Evolutionary conservation across 1,140 invertebrate genomes (phyloP), one percentile per base, ranked within the genome.

Genomic region (Brachionus angularis): DNA sequence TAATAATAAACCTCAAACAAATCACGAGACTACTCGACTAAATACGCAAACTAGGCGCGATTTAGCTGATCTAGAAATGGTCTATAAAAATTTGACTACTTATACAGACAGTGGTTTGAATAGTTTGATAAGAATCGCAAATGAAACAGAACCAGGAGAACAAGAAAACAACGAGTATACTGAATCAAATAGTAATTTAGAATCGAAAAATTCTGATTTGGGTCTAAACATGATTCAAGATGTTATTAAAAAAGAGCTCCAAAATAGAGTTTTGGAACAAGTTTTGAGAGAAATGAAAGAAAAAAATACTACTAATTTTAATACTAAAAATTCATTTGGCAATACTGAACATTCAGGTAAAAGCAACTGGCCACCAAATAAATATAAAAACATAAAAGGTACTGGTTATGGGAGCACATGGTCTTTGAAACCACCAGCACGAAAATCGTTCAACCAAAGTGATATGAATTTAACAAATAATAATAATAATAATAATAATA

Each of bases 361-460:
- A n/a, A n/a, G n/a, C n/a, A n/a, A n/a, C n/a, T 58, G 53, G 53
- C 53, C 53, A 14, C 53, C 53, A 10, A 58, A 12, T 21, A 58
- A 58, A 58, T 58, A 58, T 23, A 58, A n/a, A 39, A 16, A 58
- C 39, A n/a, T 58, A 14, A 58, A 39, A 58, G 36, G 53, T 18
- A 58, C 34, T 39, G 53, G 53, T 23, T 58, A 58, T 58, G 53
- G 53, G 1, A 39, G 21, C 10, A 58, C 53, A 3, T 58, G 53
- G 53, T 39, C 36, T 23, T 39, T 16, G 14, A 58, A 58, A 42
- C 16, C 53, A 12, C 16, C 18, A 14, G 18, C 23, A 29, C 18
- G 25, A 23, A 25, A 12, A 14, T 8, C 18, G 23, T 23, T 58
- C 4, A 33, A 55, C n/a, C 33, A 58, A 5, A n/a, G n/a, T n/a